Percentiles rank a stretch among this genome's conserved stretches.
phyloP scores from a whole-genome alignment of 2,888 invertebrate species.

The Patella pellucida region DNA sequence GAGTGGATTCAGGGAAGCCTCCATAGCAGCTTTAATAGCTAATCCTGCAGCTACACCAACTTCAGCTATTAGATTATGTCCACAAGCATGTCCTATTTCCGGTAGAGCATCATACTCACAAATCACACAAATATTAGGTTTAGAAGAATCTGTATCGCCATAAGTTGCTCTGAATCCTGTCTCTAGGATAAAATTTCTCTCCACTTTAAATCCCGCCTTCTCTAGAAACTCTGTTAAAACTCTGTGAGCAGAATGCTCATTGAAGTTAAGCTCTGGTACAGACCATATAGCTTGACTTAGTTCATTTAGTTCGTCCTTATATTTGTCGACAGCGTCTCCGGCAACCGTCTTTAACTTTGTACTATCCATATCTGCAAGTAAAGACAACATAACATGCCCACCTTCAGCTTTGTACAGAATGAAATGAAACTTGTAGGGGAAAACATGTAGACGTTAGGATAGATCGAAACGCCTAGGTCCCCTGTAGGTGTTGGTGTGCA shows the following conservation, averaged over 20 bases:
- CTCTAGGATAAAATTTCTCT: constrained; percentile 48
- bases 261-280: constrained; percentile 61
- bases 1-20: constrained; percentile 23
- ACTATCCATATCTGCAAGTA: neutral
- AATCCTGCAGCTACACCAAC: constrained; percentile 65
- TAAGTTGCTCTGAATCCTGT: constrained; percentile 55
- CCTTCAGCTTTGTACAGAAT: no score
- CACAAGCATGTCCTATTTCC: constrained; percentile 69
- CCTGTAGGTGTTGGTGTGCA: no score
- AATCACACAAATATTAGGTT: constrained; percentile 62
- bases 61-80: constrained; percentile 69
- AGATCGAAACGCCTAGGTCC: no score
- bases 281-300: constrained; percentile 62
- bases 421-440: no score
- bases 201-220: constrained; percentile 54
- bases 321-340: constrained; percentile 39
- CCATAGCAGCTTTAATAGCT: constrained; percentile 57
- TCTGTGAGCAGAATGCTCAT: constrained; percentile 62
- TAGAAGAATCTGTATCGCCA: constrained; percentile 17
- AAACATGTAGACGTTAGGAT: no score
- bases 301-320: constrained; percentile 39
- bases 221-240: constrained; percentile 56
- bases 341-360: constrained; percentile 30
- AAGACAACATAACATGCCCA: no score
- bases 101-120: constrained; percentile 71